Base-by-base conservation (phyloP, 2,797 vertebrate species). In the Cryptoblepharus egeriae region DNA sequence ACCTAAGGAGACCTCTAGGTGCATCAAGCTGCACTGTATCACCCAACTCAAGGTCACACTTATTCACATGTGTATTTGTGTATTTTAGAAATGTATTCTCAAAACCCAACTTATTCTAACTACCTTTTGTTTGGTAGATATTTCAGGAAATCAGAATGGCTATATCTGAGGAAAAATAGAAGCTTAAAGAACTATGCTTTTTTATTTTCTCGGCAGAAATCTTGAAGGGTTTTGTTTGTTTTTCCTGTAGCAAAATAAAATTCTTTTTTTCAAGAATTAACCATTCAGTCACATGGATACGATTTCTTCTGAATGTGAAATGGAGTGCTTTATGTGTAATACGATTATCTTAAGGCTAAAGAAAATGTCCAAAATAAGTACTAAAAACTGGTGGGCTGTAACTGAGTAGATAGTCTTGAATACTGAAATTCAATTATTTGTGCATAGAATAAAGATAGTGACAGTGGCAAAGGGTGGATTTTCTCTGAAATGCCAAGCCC, bases 161-260 rank as follows among this genome's bases (percentile, higher is more conserved):
- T 9, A 78, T 37, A 24, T 26, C 28, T 12, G 37, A 52, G 24
- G 58, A 63, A n/a, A 65, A 65, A 32, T 37, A 35, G 30, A 80
- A 72, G 73, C 61, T 28, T 64, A 28, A 80, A 16, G 2, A 6
- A 1, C 24, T 58, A 15, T 64, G 32, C 30, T 77, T 65, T 73
- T 65, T 52, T 28, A 39, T 39, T 64, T 57, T 26, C 52, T 77
- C 35, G 15, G 65, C 85, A 74, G 69, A 81, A 24, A 45, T n/a
- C 61, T 67, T 75, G 16, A 35, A 24, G 71, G 2, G 26, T 68
- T 0, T 0, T 15, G 55, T n/a, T 20, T 57, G 20, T 45, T 78
- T 75, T 13, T 12, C 82, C 20, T 35, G 75, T 75, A n/a, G 30
- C 16, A 4, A 85, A 74, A 30, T 45, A 80, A 86, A 85, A 52